Conservation (phyloP, 2,888 invertebrate species). For the Colostygia pectinataria region DNA sequence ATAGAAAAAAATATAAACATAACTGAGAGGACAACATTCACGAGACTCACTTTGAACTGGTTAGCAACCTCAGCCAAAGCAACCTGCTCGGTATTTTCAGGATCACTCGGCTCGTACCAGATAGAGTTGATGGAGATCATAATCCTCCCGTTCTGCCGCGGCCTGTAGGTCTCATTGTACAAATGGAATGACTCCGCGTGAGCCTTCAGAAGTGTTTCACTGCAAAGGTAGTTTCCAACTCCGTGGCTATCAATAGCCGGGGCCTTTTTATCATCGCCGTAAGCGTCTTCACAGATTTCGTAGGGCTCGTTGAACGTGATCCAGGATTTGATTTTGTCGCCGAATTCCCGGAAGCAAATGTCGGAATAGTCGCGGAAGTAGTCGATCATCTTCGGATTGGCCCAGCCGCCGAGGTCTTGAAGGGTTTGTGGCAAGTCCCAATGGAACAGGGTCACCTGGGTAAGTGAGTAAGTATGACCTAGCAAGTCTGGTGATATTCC, state of each 20-base stretch:
- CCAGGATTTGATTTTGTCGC: slow-evolving; percentile 85
- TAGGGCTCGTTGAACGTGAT: slow-evolving; percentile 88
- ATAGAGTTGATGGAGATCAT: slow-evolving; percentile 82
- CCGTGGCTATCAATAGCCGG: slow-evolving; percentile 82
- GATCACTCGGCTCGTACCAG: slow-evolving; percentile 77
- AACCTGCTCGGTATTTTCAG: slow-evolving; percentile 65
- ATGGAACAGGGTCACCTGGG: slow-evolving; percentile 85
- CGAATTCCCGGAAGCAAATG: slow-evolving; percentile 80
- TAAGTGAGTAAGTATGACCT: no score
- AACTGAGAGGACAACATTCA: no score
- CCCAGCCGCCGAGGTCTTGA: slow-evolving; percentile 82
- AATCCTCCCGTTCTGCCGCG: slow-evolving; percentile 78
- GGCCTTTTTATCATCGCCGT: slow-evolving; percentile 78
- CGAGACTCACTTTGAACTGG: slow-evolving; percentile 71
- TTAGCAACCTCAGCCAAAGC: slow-evolving; percentile 76
- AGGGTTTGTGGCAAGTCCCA: slow-evolving; percentile 86
- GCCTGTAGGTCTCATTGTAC: slow-evolving; percentile 80
- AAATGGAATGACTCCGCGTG: slow-evolving; percentile 86
- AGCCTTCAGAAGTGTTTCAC: slow-evolving; percentile 85
- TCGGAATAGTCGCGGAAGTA: slow-evolving; percentile 83
- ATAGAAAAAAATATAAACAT: no score
- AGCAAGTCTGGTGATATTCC: not conserved
- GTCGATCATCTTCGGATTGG: slow-evolving; percentile 78
- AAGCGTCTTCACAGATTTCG: slow-evolving; percentile 78
- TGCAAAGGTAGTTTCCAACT: slow-evolving; percentile 85